A percentile compares a stretch with the other conserved stretches of the same genome.
These are phyloP conservation scores for Acanthiza pusilla DNA, from an alignment of 2,797 vertebrate species.

Conservation along the genomic window DNA sequence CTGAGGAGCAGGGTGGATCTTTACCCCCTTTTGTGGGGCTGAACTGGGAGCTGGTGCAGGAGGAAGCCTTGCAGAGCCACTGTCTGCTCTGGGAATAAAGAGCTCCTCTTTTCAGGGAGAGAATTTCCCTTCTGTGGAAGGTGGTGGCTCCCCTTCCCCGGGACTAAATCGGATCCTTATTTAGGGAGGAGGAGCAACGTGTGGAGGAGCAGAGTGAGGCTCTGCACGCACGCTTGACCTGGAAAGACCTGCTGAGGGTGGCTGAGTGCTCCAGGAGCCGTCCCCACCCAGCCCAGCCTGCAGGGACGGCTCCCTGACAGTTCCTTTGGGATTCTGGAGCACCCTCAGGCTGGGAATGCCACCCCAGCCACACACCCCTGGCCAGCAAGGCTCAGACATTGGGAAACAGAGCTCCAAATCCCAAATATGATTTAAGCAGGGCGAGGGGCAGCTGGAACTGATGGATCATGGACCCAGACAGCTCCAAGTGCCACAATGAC, in stretches of 20 bases:
- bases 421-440: not conserved
- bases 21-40: not conserved
- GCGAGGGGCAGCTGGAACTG: not conserved
- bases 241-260: slow-evolving; percentile 5
- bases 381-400: accelerated
- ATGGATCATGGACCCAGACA: accelerated
- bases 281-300: not conserved
- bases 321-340: not conserved
- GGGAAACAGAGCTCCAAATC: not conserved
- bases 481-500: not conserved
- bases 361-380: not conserved
- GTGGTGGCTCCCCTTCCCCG: not conserved
- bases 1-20: not conserved
- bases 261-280: not conserved
- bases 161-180: slow-evolving; percentile 22
- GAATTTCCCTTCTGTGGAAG: slow-evolving; percentile 38
- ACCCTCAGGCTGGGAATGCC: not conserved
- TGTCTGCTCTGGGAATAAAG: slow-evolving; percentile 21
- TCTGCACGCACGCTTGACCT: slow-evolving; percentile 8
- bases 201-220: not conserved
- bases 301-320: accelerated
- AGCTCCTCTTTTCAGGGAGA: slow-evolving; percentile 30
- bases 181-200: not conserved
- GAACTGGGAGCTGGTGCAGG: not conserved
- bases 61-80: slow-evolving; percentile 1